Evolutionary conservation across 2,113 vertebrate species (phyloP).

Genomic region (Bagarius yarrelli): DNA sequence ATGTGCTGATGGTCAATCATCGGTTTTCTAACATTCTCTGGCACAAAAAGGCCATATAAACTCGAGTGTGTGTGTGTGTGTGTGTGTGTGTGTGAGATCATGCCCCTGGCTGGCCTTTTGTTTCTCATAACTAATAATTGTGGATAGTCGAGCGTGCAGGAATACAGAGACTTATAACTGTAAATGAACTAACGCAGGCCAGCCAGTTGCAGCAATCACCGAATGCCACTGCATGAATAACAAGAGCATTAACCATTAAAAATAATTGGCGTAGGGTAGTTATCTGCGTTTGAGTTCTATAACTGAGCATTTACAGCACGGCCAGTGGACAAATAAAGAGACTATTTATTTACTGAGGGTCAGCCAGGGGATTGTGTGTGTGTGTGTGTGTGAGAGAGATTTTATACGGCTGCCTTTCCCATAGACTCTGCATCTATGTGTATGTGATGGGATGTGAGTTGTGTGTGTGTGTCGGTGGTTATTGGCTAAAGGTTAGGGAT

Average conservation of each 20-base stretch:
- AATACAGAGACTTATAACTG: constrained; percentile 31
- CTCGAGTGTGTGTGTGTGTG: neutral
- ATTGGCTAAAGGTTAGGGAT: constrained; percentile 49
- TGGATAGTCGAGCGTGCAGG: constrained; percentile 34
- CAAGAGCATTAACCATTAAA: constrained; percentile 61
- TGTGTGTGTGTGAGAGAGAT: constrained; percentile 11
- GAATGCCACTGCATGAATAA: constrained; percentile 46
- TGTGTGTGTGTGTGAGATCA: neutral
- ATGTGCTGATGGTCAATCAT: constrained; percentile 14
- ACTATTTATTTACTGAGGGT: constrained; percentile 53
- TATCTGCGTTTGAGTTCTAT: constrained; percentile 52
- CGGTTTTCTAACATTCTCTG: constrained; percentile 12
- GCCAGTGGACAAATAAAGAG: constrained; percentile 47
- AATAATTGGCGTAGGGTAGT: constrained; percentile 60
- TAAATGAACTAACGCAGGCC: constrained; percentile 40
- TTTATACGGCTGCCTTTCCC: neutral
- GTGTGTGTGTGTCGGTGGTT: constrained; percentile 33
- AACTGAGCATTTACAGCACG: constrained; percentile 44
- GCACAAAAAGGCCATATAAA: constrained; percentile 20
- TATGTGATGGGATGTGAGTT: neutral
- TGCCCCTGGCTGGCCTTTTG: constrained; percentile 26
- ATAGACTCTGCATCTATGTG: constrained; percentile 8
- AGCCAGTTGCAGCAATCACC: constrained; percentile 11
- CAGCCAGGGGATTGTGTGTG: constrained; percentile 33
- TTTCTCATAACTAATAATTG: constrained; percentile 43